Percentiles rank a stretch among this genome's conserved stretches.
Conservation (phyloP, 2,888 invertebrate species). For the Dugesia japonica region DNA sequence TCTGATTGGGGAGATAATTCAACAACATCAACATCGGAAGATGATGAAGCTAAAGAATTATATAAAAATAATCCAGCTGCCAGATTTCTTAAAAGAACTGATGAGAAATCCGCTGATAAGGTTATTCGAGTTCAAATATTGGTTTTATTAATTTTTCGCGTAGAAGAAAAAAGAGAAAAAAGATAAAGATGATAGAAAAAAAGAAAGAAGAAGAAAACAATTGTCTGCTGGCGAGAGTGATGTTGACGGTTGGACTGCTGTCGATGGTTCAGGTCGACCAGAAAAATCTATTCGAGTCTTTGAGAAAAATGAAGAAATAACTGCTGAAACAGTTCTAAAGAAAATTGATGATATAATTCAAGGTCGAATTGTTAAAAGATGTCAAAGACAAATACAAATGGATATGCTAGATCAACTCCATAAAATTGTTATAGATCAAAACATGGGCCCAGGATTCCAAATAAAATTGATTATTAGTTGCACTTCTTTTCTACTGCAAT, state of each 20-base stretch:
- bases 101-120: neutral
- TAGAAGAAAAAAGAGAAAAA: neutral
- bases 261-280: slow-evolving; percentile 41
- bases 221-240: slow-evolving; percentile 38
- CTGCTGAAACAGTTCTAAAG: slow-evolving; percentile 70
- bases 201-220: neutral
- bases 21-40: slow-evolving; percentile 16
- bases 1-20: slow-evolving; percentile 37
- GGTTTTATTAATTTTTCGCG: no score
- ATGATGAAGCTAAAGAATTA: slow-evolving; percentile 20
- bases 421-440: neutral
- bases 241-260: slow-evolving; percentile 69
- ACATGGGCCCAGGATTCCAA: neutral
- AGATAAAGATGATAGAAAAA: neutral
- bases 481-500: neutral
- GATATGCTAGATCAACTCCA: neutral
- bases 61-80: slow-evolving; percentile 24
- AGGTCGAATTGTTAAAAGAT: neutral
- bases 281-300: slow-evolving; percentile 63
- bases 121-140: no score
- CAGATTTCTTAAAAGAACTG: slow-evolving; percentile 24
- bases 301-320: slow-evolving; percentile 94
- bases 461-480: neutral
- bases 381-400: neutral
- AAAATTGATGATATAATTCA: slow-evolving; percentile 54